These are phyloP conservation scores for Zosterops japonicus DNA, from an alignment of 2,113 vertebrate species.

Conservation along the genomic window DNA sequence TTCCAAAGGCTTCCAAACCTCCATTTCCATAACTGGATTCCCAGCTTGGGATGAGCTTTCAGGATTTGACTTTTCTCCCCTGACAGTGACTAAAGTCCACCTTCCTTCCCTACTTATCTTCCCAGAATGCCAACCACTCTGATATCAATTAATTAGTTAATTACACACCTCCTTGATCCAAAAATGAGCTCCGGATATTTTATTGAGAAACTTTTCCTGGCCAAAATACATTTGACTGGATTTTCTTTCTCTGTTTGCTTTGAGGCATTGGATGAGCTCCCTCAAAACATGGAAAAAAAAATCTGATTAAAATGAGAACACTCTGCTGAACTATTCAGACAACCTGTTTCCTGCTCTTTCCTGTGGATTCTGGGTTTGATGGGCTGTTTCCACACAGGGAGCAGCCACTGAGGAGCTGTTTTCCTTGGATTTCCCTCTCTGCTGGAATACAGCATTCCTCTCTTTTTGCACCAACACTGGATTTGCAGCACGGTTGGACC, in stretches of 20 bases:
- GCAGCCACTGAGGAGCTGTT: background rate
- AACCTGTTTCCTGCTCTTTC: background rate
- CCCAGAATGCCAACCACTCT: background rate
- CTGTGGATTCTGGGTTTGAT: background rate
- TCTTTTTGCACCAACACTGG: accelerated
- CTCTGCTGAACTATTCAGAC: background rate
- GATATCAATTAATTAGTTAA: background rate
- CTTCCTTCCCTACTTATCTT: background rate
- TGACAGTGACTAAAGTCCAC: accelerated
- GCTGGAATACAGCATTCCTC: background rate
- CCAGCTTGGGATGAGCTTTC: background rate
- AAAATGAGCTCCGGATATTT: background rate
- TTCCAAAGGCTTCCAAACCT: background rate
- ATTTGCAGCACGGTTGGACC: accelerated
- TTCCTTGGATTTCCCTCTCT: background rate
- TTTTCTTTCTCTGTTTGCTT: background rate
- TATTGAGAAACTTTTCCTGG: background rate
- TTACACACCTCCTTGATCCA: background rate
- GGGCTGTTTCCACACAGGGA: background rate
- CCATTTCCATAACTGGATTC: accelerated
- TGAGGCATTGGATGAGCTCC: accelerated
- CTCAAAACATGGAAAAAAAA: background rate
- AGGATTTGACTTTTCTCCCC: background rate
- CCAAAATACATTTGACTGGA: background rate
- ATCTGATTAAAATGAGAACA: background rate